Base-by-base conservation (phyloP, 2,113 vertebrate genomes). In the Alexandromys fortis region DNA sequence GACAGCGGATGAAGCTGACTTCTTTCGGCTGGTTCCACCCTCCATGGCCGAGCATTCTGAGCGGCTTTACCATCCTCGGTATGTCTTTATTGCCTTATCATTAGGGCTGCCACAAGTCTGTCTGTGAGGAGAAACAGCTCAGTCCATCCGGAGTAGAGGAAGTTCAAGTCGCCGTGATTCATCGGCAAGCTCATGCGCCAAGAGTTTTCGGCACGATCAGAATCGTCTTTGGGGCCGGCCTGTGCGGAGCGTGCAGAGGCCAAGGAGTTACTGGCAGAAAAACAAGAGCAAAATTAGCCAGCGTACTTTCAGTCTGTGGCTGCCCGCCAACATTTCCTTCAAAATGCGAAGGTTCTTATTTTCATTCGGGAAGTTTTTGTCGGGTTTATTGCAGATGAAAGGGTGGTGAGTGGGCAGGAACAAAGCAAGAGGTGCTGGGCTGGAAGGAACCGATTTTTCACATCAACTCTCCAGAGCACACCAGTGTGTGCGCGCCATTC, bases 241-340 rank as follows among this genome's bases (percentile, higher is more conserved):
- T 79, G 73, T 47, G 47, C 3, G 1, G 42, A 86, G 65, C 1
- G 0, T 8, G 49, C 3, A 35, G 92, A 83, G 88, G 76, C 83
- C 82, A 72, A 88, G 88, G 82, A 75, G 70, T 75, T 75, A 42
- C 5, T 96, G 92, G 96, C 95, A 96, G 91, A 70, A 89, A 95
- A 89, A 87, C 97, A 91, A 95, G 95, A 97, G 95, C 77, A 86
- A 81, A 96, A 91, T 79, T 73, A 83, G 92, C 85, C 38, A 75
- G 78, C 0, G 2, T 92, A 35, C 96, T 89, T 79, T 16, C 72
- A 94, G 94, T n/a, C 89, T 67, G 67, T 86, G 91, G 96, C 94
- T 38, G 72, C 58, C 89, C 61, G 96, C 97, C 97, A 97, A 81
- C 13, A 0, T 52, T 83, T 95, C 95, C 95, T 95, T 96, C 94